These are phyloP conservation scores for Oscheius sp. DNA, from an alignment of 2,888 invertebrate genomes.

Conservation along the genomic window DNA sequence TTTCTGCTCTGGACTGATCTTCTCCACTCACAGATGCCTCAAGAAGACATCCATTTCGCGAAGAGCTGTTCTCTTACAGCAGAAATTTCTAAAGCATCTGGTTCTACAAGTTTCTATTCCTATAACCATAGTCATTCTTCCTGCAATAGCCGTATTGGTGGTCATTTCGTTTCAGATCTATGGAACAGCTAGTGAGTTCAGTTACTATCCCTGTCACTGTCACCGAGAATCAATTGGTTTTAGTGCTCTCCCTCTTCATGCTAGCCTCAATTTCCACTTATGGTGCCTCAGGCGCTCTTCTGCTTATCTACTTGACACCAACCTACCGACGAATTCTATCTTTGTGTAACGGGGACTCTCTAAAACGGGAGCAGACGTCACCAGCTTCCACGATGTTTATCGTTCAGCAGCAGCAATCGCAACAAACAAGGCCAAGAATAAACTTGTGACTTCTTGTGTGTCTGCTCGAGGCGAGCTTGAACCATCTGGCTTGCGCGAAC, in stretches of 20 bases:
- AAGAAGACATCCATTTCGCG: conserved; percentile 4
- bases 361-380: not conserved
- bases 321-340: conserved; percentile 2
- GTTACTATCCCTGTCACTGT: not conserved
- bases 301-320: conserved; percentile 23
- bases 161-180: conserved; percentile 23
- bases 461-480: not conserved
- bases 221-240: not conserved
- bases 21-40: conserved; percentile 3
- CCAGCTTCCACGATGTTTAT: not conserved
- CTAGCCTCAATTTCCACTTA: conserved; percentile 15
- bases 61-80: not conserved
- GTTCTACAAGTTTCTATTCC: conserved; percentile 9
- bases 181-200: conserved; percentile 17
- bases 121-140: conserved; percentile 8
- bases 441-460: not conserved
- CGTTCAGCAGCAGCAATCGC: not conserved
- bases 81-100: conserved; percentile 3
- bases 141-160: conserved; percentile 3
- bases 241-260: conserved; percentile 27
- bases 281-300: conserved; percentile 7
- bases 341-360: not conserved
- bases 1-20: not conserved
- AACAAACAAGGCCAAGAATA: conserved; percentile 7
- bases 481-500: conserved; percentile 8